These are phyloP conservation scores for Sylvia borin DNA, from an alignment of 2,797 vertebrate genomes.

Conservation along the genomic window DNA sequence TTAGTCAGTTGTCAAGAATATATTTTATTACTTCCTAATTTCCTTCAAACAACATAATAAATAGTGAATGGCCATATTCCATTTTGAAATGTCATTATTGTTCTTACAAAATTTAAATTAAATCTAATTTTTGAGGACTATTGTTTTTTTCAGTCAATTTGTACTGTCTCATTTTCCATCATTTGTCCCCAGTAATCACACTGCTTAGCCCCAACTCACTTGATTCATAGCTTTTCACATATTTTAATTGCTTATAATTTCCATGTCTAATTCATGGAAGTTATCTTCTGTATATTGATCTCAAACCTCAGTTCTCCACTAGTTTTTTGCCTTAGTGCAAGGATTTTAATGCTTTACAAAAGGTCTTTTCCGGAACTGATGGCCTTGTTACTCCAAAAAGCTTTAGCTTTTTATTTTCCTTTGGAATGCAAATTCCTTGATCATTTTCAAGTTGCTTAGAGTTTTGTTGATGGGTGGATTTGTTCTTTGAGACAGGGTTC, in stretches of 20 bases:
- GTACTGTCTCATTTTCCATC: not conserved
- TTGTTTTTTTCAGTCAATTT: not conserved
- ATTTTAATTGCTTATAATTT: constrained; percentile 37
- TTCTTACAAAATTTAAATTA: not conserved
- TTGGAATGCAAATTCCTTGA: not conserved
- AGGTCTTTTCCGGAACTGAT: not conserved
- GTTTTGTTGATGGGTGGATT: not conserved
- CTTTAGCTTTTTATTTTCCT: not conserved
- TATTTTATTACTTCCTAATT: not conserved
- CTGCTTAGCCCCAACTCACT: not conserved
- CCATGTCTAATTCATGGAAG: not conserved
- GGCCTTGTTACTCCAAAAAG: not conserved
- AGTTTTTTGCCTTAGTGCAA: not conserved
- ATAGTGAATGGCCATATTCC: not conserved
- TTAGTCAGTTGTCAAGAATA: not conserved
- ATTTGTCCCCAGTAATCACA: not conserved
- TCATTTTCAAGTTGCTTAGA: not conserved
- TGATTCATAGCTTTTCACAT: not conserved
- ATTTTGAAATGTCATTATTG: not conserved
- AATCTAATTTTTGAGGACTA: not conserved
- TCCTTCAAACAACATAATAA: not conserved
- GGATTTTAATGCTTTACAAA: not conserved
- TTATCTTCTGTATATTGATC: not conserved
- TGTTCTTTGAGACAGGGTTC: not conserved
- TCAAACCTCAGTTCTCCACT: not conserved